Evolutionary conservation across 2,888 invertebrate genomes (phyloP).

Genomic region (Orthosia incerta): DNA sequence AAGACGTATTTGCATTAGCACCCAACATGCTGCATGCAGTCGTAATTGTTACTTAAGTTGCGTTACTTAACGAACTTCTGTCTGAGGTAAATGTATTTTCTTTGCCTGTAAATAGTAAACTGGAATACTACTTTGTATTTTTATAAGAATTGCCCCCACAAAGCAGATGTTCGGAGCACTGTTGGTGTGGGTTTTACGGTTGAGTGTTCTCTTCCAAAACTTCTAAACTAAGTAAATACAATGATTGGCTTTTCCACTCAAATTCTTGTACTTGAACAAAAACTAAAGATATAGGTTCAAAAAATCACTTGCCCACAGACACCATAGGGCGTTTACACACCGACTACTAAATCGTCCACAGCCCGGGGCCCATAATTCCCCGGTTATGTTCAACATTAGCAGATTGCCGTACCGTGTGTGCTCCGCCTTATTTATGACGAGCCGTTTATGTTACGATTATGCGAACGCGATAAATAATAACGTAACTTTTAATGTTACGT

Average conservation of each 20-base stretch:
- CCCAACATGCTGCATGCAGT: too few relatives aligned
- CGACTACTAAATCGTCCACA: conserved; percentile 37
- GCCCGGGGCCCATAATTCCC: conserved; percentile 43
- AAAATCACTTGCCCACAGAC: not conserved
- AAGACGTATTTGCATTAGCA: too few relatives aligned
- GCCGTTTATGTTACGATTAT: conserved; percentile 56
- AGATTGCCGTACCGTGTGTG: conserved; percentile 56
- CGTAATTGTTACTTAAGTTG: too few relatives aligned
- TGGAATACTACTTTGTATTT: too few relatives aligned
- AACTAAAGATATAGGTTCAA: not conserved
- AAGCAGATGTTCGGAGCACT: too few relatives aligned
- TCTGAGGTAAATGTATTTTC: too few relatives aligned
- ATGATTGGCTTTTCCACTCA: not conserved
- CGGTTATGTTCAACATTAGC: conserved; percentile 56
- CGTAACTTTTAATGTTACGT: conserved; percentile 44
- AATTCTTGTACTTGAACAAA: not conserved
- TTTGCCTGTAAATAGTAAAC: too few relatives aligned
- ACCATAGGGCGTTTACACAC: conserved; percentile 8
- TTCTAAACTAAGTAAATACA: not conserved
- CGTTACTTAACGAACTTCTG: too few relatives aligned
- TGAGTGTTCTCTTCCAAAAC: too few relatives aligned
- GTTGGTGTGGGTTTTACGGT: too few relatives aligned
- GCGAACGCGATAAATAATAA: conserved; percentile 50
- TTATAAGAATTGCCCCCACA: too few relatives aligned
- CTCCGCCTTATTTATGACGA: conserved; percentile 54